Evolutionary conservation across 2,113 vertebrate species (phyloP).

Genomic region (Sphaerodactylus townsendi): DNA sequence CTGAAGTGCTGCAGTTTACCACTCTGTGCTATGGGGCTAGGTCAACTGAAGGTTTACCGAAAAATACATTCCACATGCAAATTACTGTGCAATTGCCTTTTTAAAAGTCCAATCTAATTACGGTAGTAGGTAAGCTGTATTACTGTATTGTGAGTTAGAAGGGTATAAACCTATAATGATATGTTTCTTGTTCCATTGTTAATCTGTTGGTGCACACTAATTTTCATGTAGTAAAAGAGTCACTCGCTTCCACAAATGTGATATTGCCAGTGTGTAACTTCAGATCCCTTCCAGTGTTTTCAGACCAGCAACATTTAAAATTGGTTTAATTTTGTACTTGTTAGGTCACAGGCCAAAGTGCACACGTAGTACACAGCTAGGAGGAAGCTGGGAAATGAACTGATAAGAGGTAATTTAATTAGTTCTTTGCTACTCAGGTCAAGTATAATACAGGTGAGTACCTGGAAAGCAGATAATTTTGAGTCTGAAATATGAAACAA

Average conservation of each 20-base stretch:
- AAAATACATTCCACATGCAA: slow-evolving; percentile 50
- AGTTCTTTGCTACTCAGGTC: slow-evolving; percentile 23
- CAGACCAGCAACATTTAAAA: slow-evolving; percentile 44
- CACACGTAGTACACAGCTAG: slow-evolving; percentile 30
- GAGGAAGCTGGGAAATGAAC: slow-evolving; percentile 26
- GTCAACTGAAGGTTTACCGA: slow-evolving; percentile 57
- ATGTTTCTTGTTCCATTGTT: slow-evolving; percentile 50
- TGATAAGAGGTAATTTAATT: slow-evolving; percentile 27
- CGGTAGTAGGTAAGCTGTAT: slow-evolving; percentile 65
- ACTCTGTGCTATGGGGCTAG: too few relatives aligned
- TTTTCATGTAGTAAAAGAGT: slow-evolving; percentile 38
- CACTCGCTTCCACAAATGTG: slow-evolving; percentile 45
- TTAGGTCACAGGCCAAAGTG: slow-evolving; percentile 23
- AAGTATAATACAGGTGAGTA: neutral
- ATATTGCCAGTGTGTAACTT: slow-evolving; percentile 40
- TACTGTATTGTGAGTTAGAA: slow-evolving; percentile 58
- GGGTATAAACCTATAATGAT: slow-evolving; percentile 65
- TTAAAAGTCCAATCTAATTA: slow-evolving; percentile 60
- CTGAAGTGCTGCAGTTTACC: too few relatives aligned
- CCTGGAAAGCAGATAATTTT: slow-evolving; percentile 18
- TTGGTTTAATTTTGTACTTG: slow-evolving; percentile 30
- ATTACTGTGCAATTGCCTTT: slow-evolving; percentile 69
- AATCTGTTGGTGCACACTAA: slow-evolving; percentile 43
- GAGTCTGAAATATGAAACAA: slow-evolving; percentile 2
- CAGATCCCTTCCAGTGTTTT: slow-evolving; percentile 28